phyloP scores from a whole-genome alignment of 2,888 invertebrate genomes.

The Cactoblastis cactorum region DNA sequence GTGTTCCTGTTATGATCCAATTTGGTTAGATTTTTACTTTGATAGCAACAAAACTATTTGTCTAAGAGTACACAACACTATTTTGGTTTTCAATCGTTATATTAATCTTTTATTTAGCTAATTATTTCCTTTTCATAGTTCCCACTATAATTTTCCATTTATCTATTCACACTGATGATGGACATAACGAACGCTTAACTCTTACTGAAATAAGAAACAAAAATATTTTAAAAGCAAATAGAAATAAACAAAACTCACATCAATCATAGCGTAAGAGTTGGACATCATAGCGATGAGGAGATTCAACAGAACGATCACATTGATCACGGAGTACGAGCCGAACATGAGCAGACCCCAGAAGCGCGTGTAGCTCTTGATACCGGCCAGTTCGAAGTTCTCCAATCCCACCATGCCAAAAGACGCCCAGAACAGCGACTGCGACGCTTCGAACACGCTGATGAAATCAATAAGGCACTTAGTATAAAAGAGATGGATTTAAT shows the following conservation, averaged over 20 bases:
- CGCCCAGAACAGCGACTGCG: constrained; percentile 97
- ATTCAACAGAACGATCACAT: constrained; percentile 95
- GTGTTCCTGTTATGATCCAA: constrained; percentile 82
- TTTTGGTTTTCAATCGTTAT: no score
- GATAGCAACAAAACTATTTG: neutral
- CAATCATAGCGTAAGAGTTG: constrained; percentile 95
- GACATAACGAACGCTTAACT: no score
- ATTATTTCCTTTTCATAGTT: no score
- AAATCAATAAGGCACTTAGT: constrained; percentile 7
- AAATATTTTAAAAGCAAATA: neutral
- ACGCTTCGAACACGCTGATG: constrained; percentile 92
- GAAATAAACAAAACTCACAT: constrained; percentile 79
- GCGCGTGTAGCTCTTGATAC: constrained; percentile 93
- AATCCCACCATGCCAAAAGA: constrained; percentile 95
- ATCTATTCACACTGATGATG: no score
- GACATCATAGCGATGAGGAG: constrained; percentile 99
- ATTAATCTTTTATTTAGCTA: no score
- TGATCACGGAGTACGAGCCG: constrained; percentile 96
- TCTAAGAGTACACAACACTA: no score
- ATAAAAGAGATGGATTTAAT: no score
- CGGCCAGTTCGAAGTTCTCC: constrained; percentile 91
- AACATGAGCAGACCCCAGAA: constrained; percentile 98
- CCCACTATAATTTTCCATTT: no score
- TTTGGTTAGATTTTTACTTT: neutral
- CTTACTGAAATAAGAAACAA: no score